Evolutionary conservation across 2,113 vertebrate species (phyloP), one percentile per base, ranked within the genome.

Genomic region (Redunca redunca): DNA sequence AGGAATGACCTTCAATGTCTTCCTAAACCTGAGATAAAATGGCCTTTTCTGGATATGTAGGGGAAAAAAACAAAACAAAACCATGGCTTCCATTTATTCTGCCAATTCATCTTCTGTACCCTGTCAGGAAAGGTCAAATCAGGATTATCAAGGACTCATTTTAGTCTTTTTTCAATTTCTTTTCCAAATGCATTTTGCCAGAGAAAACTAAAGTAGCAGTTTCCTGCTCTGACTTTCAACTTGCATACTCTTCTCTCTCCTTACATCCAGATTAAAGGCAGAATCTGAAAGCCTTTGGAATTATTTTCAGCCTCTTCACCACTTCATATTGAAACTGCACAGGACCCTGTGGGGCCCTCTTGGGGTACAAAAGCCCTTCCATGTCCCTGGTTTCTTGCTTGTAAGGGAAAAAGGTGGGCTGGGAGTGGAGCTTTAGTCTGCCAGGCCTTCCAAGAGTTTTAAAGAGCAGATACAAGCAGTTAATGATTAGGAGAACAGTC

Each of bases 101-200:
- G 87, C 36, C 94, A 94, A 90, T 96, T 97, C 93, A 95, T 97
- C 86, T 96, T 94, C 91, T 86, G 91, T 77, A 96, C 81, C 71
- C 71, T 97, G 62, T 97, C 89, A 97, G 46, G 95, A 97, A 74
- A 40, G 55, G 83, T 83, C 83, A 94, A 50, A 43, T 95, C 23
- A 23, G 25, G 64, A 97, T 97, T 90, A 97, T 95, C 78, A 97
- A 97, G 57, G 80, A 67, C 74, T 95, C 62, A 91, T 98, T 98
- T 97, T 98, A 93, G 94, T 97, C 78, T 77, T 77, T 43, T 96
- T 97, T 97, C 96, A 98, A 97, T 97, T 97, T 96, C 64, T 96
- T 97, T 88, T 60, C 58, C 71, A 87, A 71, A 95, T 93, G 40
- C 33, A 23, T 89, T 96, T 96, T 96, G 16, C 36, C 57, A 90